phyloP scores from a whole-genome alignment of 2,888 invertebrate genomes.

The Tiliacea citrago region DNA sequence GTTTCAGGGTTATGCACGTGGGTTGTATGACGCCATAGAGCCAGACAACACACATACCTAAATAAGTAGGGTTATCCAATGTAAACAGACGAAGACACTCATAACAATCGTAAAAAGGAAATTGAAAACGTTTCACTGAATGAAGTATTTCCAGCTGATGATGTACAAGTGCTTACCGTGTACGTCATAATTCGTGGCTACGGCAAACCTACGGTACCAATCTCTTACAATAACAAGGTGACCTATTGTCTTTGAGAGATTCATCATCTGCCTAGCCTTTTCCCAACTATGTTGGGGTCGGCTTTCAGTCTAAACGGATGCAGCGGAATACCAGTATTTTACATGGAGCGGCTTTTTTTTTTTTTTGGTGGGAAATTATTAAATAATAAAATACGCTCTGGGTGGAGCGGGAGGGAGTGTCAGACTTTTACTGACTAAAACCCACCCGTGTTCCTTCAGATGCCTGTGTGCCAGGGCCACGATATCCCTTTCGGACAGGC shows the following conservation, averaged over 20 bases:
- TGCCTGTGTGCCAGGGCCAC: no score
- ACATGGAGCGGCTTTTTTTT: no score
- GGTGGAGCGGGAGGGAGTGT: no score
- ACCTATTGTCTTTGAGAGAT: conserved; percentile 47
- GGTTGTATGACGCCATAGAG: conserved; percentile 73
- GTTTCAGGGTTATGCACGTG: conserved; percentile 80
- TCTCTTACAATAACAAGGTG: conserved; percentile 46
- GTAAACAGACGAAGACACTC: conserved; percentile 66
- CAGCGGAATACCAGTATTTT: no score
- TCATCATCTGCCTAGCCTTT: no score
- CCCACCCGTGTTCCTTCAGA: no score
- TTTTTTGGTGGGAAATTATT: no score
- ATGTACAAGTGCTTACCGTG: conserved; percentile 23
- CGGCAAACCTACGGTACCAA: conserved; percentile 8
- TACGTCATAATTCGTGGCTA: conserved; percentile 29
- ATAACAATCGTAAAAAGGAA: conserved; percentile 56
- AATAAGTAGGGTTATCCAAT: conserved; percentile 72
- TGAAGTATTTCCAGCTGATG: conserved; percentile 46
- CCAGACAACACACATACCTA: conserved; percentile 76
- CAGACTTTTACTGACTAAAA: no score
- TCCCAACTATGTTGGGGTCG: no score
- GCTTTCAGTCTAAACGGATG: no score
- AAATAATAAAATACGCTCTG: no score
- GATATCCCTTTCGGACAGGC: no score
- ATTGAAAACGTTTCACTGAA: conserved; percentile 56